Evolutionary conservation across 2,888 invertebrate genomes (phyloP).

Genomic region (Synanthedon tipuliformis): DNA sequence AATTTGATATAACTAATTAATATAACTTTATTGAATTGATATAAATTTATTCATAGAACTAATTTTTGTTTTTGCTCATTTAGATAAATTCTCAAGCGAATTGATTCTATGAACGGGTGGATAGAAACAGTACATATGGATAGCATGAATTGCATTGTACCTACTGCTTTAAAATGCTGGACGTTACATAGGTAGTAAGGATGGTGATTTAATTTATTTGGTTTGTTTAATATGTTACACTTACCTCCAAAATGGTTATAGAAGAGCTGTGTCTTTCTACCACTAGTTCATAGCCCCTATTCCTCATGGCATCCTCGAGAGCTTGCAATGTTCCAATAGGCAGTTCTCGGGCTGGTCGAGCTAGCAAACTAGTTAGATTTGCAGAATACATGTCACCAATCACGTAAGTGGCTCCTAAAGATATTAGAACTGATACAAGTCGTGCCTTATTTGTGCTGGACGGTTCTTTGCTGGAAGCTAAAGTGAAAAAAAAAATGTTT

Average conservation of each 20-base stretch:
- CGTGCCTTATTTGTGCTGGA: conserved; percentile 75
- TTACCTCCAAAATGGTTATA: conserved; percentile 75
- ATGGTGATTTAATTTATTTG: neutral
- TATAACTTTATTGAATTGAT: too few relatives aligned
- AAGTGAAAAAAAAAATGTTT: neutral
- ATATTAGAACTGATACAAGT: conserved; percentile 76
- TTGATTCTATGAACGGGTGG: too few relatives aligned
- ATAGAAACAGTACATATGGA: too few relatives aligned
- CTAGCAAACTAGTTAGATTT: conserved; percentile 79
- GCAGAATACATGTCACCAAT: conserved; percentile 84
- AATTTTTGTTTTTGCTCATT: too few relatives aligned
- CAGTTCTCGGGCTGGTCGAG: conserved; percentile 77
- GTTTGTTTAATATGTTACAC: conserved; percentile 1
- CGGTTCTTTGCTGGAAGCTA: conserved; percentile 70
- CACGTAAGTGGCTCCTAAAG: conserved; percentile 81
- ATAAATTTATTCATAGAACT: too few relatives aligned
- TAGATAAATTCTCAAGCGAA: too few relatives aligned
- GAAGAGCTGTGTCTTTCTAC: conserved; percentile 82
- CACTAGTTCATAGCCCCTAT: conserved; percentile 73
- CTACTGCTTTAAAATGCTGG: too few relatives aligned
- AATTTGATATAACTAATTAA: too few relatives aligned
- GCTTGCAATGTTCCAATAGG: conserved; percentile 76
- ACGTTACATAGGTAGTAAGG: too few relatives aligned
- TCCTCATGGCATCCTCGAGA: conserved; percentile 75
- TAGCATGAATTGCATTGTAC: too few relatives aligned